A percentile compares a stretch with the other conserved stretches of the same genome.
phyloP scores from a whole-genome alignment of 2,797 vertebrate genomes.

The Paedocypris micromegethes region DNA sequence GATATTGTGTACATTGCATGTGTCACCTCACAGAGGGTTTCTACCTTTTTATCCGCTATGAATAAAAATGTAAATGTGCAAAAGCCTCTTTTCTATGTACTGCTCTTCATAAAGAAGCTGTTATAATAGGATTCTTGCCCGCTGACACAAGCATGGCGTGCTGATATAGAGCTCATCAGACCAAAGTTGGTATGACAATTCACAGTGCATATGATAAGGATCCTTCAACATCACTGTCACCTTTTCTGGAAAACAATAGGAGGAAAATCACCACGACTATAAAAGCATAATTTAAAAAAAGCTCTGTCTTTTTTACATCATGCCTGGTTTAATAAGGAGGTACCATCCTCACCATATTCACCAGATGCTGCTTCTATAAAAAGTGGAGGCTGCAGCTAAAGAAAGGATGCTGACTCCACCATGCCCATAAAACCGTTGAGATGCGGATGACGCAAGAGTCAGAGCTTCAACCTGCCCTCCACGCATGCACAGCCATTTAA shows the following conservation, averaged over 20 bases:
- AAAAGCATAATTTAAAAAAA: conserved; percentile 18
- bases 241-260: conserved; percentile 7
- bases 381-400: conserved; percentile 4
- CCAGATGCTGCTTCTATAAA: conserved; percentile 35
- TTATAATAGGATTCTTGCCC: conserved; percentile 15
- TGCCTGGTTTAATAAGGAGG: conserved; percentile 19
- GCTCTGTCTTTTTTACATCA: not conserved
- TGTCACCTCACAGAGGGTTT: conserved; percentile 26
- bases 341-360: conserved; percentile 41
- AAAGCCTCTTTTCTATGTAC: conserved; percentile 29
- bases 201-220: conserved; percentile 11
- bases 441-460: conserved; percentile 26
- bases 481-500: conserved; percentile 35
- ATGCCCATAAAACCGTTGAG: conserved; percentile 23
- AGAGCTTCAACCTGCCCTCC: conserved; percentile 23
- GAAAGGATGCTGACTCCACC: conserved; percentile 38
- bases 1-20: conserved; percentile 2
- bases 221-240: not conserved
- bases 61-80: conserved; percentile 38
- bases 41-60: conserved; percentile 30
- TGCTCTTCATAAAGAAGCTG: conserved; percentile 27
- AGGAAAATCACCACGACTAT: conserved; percentile 13
- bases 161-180: conserved; percentile 25
- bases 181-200: not conserved
- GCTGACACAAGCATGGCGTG: conserved; percentile 21